Percentiles rank a stretch among this genome's conserved stretches.
Conservation (phyloP, 2,888 invertebrate species). For the Alloplasta piceator region DNA sequence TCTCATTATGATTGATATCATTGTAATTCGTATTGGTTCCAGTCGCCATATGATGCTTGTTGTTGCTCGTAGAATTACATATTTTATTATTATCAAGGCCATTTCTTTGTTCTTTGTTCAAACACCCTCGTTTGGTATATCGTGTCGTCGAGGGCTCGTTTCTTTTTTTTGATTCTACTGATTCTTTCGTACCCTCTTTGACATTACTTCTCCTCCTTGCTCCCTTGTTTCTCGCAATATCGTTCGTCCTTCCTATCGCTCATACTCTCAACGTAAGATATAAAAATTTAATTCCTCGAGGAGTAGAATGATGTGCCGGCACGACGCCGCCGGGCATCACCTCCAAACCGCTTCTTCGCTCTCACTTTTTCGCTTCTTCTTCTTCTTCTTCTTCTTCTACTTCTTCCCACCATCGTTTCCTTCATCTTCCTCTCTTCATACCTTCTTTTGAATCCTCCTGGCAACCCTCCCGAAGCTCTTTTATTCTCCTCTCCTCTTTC, state of each 20-base stretch:
- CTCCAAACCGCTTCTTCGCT: constrained; percentile 47
- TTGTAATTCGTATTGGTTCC: neutral
- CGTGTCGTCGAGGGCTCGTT: constrained; percentile 20
- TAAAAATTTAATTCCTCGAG: constrained; percentile 83
- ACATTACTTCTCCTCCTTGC: constrained; percentile 15
- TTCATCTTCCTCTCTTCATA: constrained; percentile 73
- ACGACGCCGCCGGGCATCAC: constrained; percentile 60
- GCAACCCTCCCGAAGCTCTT: constrained; percentile 65
- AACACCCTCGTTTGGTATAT: neutral
- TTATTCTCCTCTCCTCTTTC: constrained; percentile 59
- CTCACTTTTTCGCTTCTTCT: constrained; percentile 43
- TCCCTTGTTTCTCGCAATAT: constrained; percentile 46
- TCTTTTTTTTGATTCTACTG: constrained; percentile 47
- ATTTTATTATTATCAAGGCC: neutral
- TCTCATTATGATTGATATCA: constrained; percentile 6
- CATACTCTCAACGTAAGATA: constrained; percentile 82
- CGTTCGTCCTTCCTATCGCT: constrained; percentile 75
- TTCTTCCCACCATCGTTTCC: constrained; percentile 50
- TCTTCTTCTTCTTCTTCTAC: constrained; percentile 52
- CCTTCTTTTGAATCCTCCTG: constrained; percentile 73
- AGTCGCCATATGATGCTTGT: neutral
- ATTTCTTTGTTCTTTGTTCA: constrained; percentile 16
- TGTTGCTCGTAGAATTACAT: neutral
- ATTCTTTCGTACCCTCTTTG: constrained; percentile 54
- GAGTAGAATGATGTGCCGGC: constrained; percentile 77